These are phyloP conservation scores for Lepus timidus DNA, from an alignment of 2,113 vertebrate genomes.

Conservation along the genomic window DNA sequence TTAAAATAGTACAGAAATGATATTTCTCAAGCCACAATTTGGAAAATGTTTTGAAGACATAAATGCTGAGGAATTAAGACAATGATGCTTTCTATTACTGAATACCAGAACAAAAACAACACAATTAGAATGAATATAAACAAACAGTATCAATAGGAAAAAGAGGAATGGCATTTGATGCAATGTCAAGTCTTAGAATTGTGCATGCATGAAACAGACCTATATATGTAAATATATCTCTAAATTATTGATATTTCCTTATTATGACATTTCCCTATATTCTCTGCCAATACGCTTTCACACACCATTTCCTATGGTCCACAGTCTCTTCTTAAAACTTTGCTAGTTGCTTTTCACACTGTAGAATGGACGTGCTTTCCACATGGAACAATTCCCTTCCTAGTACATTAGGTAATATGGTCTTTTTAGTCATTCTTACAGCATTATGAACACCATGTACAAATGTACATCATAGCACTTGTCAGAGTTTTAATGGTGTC, in stretches of 20 bases:
- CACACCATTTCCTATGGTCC: neutral
- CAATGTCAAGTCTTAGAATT: neutral
- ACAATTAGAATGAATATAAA: conserved; percentile 6
- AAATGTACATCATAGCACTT: neutral
- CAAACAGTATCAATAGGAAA: neutral
- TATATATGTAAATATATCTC: neutral
- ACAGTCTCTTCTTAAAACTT: neutral
- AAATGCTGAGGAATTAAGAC: neutral
- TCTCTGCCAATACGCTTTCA: neutral
- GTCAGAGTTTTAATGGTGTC: conserved; percentile 13
- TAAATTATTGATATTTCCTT: neutral
- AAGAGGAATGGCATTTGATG: neutral
- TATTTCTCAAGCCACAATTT: neutral
- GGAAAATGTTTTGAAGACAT: conserved; percentile 1
- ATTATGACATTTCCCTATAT: neutral
- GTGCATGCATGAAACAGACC: neutral
- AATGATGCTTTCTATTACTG: neutral
- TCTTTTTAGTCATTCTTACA: neutral
- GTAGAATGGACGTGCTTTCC: neutral
- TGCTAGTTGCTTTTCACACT: neutral
- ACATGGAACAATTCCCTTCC: neutral
- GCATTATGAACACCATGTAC: neutral
- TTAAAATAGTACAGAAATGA: conserved; percentile 2
- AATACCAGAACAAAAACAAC: neutral
- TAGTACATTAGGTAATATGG: neutral